Evolutionary conservation across 2,113 vertebrate species (phyloP).

Genomic region (Greenwoodochromis staneri): DNA sequence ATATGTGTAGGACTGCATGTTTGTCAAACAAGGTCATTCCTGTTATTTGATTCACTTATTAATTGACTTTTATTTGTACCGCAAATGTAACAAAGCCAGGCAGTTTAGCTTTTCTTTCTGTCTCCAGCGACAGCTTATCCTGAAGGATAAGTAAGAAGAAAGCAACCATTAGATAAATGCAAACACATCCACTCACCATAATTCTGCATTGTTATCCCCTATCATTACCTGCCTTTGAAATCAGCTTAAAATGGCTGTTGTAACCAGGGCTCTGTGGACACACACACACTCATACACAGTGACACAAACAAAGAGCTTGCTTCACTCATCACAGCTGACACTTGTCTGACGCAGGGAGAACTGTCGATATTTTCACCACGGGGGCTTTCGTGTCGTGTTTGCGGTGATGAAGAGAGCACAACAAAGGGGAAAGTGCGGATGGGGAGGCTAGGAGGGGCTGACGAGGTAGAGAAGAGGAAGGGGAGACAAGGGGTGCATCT

Average conservation of each 20-base stretch:
- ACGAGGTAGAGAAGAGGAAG: conserved; percentile 28
- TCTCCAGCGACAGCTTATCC: neutral
- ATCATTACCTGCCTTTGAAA: conserved; percentile 13
- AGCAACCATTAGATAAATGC: neutral
- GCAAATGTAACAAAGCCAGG: neutral
- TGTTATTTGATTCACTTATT: neutral
- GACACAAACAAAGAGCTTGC: neutral
- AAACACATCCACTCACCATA: neutral
- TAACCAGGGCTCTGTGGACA: neutral
- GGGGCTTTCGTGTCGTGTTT: conserved; percentile 37
- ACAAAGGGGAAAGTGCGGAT: conserved; percentile 22
- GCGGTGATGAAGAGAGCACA: conserved; percentile 37
- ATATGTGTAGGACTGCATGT: neutral
- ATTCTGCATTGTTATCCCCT: neutral
- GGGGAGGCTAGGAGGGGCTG: conserved; percentile 18
- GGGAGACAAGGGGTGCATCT: conserved; percentile 37
- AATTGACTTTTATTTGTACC: neutral
- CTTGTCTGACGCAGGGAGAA: conserved; percentile 44
- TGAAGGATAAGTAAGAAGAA: neutral
- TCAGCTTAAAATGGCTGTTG: neutral
- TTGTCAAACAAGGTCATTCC: neutral
- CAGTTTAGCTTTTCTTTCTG: neutral
- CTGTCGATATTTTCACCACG: conserved; percentile 52
- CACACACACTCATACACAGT: neutral
- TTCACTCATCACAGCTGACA: conserved; percentile 45